Conservation (phyloP, 2,888 invertebrate genomes). For the Hypsopygia costalis region DNA sequence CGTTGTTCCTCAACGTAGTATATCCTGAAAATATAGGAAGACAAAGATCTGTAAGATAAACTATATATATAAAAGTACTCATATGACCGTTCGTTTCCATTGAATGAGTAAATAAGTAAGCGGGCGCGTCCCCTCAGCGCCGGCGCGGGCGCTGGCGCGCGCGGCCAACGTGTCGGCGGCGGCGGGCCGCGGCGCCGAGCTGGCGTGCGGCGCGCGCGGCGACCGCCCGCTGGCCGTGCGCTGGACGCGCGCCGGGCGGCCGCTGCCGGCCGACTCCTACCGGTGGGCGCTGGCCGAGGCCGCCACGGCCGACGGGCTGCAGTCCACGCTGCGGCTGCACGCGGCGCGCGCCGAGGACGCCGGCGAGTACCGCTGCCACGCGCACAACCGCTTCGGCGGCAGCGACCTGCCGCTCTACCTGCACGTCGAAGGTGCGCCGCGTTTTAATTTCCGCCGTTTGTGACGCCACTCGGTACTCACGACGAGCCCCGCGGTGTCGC, state of each 20-base stretch:
- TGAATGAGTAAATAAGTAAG: too few species aligned
- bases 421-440: constrained; percentile 81
- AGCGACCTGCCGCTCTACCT: constrained; percentile 83
- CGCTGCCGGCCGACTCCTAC: constrained; percentile 83
- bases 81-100: too few species aligned
- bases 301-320: constrained; percentile 83
- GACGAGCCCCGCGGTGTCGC: background rate
- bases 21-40: too few species aligned
- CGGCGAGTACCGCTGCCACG: constrained; percentile 86
- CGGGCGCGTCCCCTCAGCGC: too few species aligned
- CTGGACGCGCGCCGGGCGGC: constrained; percentile 86
- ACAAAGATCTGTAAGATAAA: too few species aligned
- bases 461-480: too few species aligned
- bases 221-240: constrained; percentile 89
- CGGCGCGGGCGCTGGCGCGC: constrained; percentile 52
- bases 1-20: too few species aligned
- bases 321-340: constrained; percentile 83
- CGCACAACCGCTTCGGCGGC: constrained; percentile 85
- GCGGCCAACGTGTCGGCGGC: constrained; percentile 77
- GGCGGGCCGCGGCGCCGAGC: constrained; percentile 76
- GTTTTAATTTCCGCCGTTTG: too few species aligned
- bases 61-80: too few species aligned
- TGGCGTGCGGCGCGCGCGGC: constrained; percentile 88
- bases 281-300: constrained; percentile 84
- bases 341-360: constrained; percentile 85